phyloP scores from a whole-genome alignment of 2,797 vertebrate genomes.

The Loris lydekkerianus region DNA sequence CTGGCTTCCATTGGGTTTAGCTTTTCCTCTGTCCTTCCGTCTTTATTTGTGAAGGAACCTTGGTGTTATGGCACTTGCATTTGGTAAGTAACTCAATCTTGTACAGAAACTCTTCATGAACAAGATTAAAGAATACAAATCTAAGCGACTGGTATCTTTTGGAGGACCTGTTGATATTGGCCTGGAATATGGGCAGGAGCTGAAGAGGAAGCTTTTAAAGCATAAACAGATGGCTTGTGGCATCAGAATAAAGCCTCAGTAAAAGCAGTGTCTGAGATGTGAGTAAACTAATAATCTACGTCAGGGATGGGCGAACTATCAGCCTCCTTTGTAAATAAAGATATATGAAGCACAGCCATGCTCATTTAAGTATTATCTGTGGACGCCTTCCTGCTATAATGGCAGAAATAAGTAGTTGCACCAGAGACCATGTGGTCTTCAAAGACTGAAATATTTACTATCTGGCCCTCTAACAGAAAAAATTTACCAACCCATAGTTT shows the following conservation, averaged over 20 bases:
- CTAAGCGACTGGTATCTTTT: slow-evolving; percentile 87
- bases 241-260: slow-evolving; percentile 21
- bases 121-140: slow-evolving; percentile 91
- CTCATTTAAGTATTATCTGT: not conserved
- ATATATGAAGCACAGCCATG: slow-evolving; percentile 2
- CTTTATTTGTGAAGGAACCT: slow-evolving; percentile 90
- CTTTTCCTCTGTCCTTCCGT: slow-evolving; percentile 88
- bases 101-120: slow-evolving; percentile 93
- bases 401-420: not conserved
- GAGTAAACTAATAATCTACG: slow-evolving; percentile 16
- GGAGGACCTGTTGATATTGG: slow-evolving; percentile 91
- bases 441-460: slow-evolving; percentile 39
- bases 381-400: not conserved
- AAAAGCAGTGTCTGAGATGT: not conserved
- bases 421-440: not conserved
- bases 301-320: not conserved
- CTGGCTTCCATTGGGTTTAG: not conserved
- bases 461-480: not conserved
- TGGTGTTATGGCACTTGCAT: slow-evolving; percentile 90
- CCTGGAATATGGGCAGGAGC: slow-evolving; percentile 90
- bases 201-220: slow-evolving; percentile 90
- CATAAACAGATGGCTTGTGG: slow-evolving; percentile 87
- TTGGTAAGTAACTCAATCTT: slow-evolving; percentile 92
- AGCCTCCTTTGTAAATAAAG: slow-evolving; percentile 46
- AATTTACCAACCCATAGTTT: not conserved